Evolutionary conservation across 2,797 vertebrate genomes (phyloP).

Genomic region (Lerista edwardsae): DNA sequence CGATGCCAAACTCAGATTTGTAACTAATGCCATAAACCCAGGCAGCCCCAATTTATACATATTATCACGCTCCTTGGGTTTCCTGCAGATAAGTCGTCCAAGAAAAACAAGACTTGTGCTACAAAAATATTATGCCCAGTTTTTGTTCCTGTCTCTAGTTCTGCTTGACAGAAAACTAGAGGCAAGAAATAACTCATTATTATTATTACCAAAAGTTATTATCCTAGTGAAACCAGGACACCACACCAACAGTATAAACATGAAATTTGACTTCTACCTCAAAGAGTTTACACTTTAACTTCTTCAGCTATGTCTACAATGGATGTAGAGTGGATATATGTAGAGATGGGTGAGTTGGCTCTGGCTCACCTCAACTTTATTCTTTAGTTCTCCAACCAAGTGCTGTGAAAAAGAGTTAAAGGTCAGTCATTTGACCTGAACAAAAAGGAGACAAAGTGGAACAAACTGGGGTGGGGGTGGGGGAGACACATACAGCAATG

Average conservation of each 20-base stretch:
- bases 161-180: conserved; percentile 40
- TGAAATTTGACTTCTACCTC: not conserved
- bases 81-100: conserved; percentile 33
- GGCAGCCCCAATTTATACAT: conserved; percentile 51
- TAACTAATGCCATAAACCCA: conserved; percentile 54
- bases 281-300: conserved; percentile 6
- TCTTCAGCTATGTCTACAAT: not conserved
- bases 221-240: conserved; percentile 29
- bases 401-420: no score
- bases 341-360: no score
- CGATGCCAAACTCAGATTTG: conserved; percentile 61
- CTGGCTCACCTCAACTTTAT: no score
- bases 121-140: conserved; percentile 23
- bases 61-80: conserved; percentile 41
- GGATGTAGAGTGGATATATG: no score
- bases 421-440: no score
- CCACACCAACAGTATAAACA: conserved; percentile 12
- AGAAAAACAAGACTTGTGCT: conserved; percentile 26
- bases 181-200: conserved; percentile 33
- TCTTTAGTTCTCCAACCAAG: no score
- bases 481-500: no score
- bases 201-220: conserved; percentile 16
- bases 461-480: no score
- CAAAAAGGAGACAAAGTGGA: no score
- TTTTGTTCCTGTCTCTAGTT: conserved; percentile 43